A percentile compares a stretch with the other conserved stretches of the same genome.
Conservation (phyloP, 2,888 invertebrate genomes). For the Noctua janthina region DNA sequence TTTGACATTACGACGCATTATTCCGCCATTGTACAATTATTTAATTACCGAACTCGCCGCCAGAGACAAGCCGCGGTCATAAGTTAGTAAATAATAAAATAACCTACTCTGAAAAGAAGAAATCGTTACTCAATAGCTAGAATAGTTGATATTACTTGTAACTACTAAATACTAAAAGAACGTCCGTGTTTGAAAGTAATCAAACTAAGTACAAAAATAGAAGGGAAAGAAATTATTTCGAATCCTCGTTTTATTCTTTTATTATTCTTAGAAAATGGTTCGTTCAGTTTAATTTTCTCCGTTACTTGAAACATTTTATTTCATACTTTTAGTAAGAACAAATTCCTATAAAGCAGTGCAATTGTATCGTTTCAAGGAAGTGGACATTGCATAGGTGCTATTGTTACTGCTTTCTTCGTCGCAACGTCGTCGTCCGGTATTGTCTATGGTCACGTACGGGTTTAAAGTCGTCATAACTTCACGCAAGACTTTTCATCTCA, state of each 20-base stretch:
- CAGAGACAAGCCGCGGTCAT: too few species aligned
- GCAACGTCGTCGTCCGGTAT: constrained; percentile 18
- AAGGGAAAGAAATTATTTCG: background rate
- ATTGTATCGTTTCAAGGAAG: constrained; percentile 18
- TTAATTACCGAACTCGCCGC: background rate
- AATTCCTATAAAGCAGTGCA: constrained; percentile 2
- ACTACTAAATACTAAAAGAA: background rate
- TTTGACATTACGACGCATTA: background rate
- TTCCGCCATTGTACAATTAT: background rate
- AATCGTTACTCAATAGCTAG: background rate
- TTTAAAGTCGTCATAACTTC: constrained; percentile 33
- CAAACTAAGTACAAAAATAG: constrained; percentile 3
- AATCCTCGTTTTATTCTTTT: background rate
- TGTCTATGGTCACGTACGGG: constrained; percentile 52
- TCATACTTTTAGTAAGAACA: constrained; percentile 8
- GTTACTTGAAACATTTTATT: constrained; percentile 11
- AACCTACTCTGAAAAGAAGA: background rate
- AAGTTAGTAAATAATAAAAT: too few species aligned
- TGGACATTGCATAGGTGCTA: constrained; percentile 5
- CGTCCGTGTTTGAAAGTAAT: background rate
- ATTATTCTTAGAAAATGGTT: constrained; percentile 20
- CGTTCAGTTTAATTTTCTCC: constrained; percentile 14
- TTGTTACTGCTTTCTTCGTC: constrained; percentile 14
- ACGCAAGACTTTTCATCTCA: constrained; percentile 21
- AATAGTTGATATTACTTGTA: background rate